Percentiles rank a stretch among this genome's conserved stretches.
These are phyloP conservation scores for Peromyscus melanophrys DNA, from an alignment of 2,797 vertebrate species.

Conservation along the genomic window DNA sequence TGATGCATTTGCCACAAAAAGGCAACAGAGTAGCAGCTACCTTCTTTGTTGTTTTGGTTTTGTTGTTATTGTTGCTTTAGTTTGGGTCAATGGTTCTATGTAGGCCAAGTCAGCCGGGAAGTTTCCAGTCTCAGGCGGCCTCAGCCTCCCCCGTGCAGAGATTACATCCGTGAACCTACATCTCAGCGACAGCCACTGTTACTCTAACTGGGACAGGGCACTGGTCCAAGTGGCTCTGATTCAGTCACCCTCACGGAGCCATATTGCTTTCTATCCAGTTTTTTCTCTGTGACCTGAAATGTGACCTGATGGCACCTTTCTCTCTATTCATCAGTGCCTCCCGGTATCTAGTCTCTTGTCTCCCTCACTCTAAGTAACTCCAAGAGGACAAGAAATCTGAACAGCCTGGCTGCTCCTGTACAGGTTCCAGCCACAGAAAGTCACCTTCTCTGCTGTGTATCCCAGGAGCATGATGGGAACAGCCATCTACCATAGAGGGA, in stretches of 20 bases:
- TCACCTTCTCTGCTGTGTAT: fast-evolving
- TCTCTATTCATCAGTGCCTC: not conserved
- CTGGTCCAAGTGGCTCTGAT: not conserved
- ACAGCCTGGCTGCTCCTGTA: fast-evolving
- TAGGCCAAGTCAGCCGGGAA: not conserved
- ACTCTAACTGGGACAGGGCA: not conserved
- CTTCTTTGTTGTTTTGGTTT: not conserved
- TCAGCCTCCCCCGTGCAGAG: not conserved
- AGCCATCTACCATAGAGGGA: too few species aligned
- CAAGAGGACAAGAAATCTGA: not conserved
- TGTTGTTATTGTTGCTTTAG: not conserved
- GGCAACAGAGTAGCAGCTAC: not conserved
- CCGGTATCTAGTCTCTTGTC: not conserved
- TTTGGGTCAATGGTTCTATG: not conserved
- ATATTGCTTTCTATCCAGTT: not conserved
- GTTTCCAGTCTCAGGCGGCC: too few species aligned
- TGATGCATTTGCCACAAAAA: not conserved
- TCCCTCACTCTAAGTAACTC: not conserved
- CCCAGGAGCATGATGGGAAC: not conserved
- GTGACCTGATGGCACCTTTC: too few species aligned
- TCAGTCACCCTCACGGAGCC: not conserved
- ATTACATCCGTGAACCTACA: not conserved
- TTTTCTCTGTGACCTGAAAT: not conserved
- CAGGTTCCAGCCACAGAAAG: not conserved
- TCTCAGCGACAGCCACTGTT: not conserved